These are phyloP conservation scores for Pygmarrhopalites habei DNA, from an alignment of 1,140 invertebrate genomes.

Conservation along the genomic window DNA sequence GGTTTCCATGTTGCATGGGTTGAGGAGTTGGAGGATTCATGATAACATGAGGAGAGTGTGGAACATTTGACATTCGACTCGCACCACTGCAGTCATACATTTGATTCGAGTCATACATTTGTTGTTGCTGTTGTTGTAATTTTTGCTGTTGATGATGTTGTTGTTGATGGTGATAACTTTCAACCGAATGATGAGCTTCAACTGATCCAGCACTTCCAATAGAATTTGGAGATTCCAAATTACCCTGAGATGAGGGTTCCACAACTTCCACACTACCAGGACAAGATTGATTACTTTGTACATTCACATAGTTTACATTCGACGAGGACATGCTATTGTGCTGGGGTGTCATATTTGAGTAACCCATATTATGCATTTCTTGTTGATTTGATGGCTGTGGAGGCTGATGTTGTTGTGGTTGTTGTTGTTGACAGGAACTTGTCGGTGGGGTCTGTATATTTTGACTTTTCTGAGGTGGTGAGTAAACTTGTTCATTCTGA, in stretches of 20 bases:
- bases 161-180: slow-evolving; percentile 26
- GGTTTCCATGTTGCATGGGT: slow-evolving; percentile 3
- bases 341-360: slow-evolving; percentile 43
- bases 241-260: slow-evolving; percentile 18
- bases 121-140: slow-evolving; percentile 24
- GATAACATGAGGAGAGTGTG: slow-evolving; percentile 35
- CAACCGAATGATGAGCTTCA: slow-evolving; percentile 29
- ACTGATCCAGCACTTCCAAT: slow-evolving; percentile 27
- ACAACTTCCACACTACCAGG: slow-evolving; percentile 37
- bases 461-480: slow-evolving; percentile 10
- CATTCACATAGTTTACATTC: slow-evolving; percentile 17
- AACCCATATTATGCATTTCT: slow-evolving; percentile 40
- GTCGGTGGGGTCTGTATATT: no score
- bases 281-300: slow-evolving; percentile 39
- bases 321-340: slow-evolving; percentile 22
- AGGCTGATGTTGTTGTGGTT: background rate
- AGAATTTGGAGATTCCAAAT: slow-evolving; percentile 34
- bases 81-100: slow-evolving; percentile 22
- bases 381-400: slow-evolving; percentile 41
- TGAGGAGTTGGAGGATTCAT: slow-evolving; percentile 37
- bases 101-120: slow-evolving; percentile 19
- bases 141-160: slow-evolving; percentile 20
- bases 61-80: slow-evolving; percentile 15
- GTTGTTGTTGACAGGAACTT: no score
- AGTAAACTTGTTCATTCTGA: slow-evolving; percentile 25